Percentiles rank a stretch among this genome's conserved stretches.
phyloP scores from a whole-genome alignment of 2,888 invertebrate genomes.

The Euzetes globulus region DNA sequence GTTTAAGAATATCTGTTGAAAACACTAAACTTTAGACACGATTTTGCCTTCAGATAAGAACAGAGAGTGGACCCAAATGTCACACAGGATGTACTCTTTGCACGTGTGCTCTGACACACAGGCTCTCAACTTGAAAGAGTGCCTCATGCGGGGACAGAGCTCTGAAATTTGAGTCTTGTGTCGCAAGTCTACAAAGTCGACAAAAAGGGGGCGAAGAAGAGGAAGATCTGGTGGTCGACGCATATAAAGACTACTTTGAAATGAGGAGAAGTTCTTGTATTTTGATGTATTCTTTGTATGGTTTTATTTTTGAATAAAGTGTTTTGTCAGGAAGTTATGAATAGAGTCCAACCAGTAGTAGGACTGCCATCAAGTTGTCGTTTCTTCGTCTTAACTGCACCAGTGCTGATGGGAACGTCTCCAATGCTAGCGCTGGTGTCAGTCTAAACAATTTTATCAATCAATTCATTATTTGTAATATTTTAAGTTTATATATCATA shows the following conservation, averaged over 20 bases:
- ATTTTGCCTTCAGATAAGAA: background rate
- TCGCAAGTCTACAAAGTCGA: constrained; percentile 32
- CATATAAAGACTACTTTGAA: constrained; percentile 9
- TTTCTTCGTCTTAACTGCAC: too few relatives aligned
- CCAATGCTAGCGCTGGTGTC: too few relatives aligned
- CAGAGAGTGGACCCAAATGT: constrained; percentile 5
- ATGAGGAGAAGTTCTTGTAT: background rate
- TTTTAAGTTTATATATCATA: too few relatives aligned
- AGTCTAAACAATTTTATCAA: too few relatives aligned
- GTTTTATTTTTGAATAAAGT: too few relatives aligned
- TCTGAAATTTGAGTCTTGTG: constrained; percentile 32
- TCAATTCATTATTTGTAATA: too few relatives aligned
- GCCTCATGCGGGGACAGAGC: constrained; percentile 3
- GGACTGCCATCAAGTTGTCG: too few relatives aligned
- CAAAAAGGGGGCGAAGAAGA: background rate
- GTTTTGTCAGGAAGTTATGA: too few relatives aligned
- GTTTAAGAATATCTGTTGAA: background rate
- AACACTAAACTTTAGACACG: background rate
- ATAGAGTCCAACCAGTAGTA: too few relatives aligned
- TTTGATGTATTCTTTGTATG: background rate
- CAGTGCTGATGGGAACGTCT: too few relatives aligned
- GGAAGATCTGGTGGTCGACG: constrained; percentile 30
- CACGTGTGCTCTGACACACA: constrained; percentile 20
- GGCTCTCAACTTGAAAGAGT: background rate
- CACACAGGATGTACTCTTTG: constrained; percentile 23